Evolutionary conservation across 64 coral and sea anemone genomes (phyloP).

Genomic region (Pocillopora verrucosa): DNA sequence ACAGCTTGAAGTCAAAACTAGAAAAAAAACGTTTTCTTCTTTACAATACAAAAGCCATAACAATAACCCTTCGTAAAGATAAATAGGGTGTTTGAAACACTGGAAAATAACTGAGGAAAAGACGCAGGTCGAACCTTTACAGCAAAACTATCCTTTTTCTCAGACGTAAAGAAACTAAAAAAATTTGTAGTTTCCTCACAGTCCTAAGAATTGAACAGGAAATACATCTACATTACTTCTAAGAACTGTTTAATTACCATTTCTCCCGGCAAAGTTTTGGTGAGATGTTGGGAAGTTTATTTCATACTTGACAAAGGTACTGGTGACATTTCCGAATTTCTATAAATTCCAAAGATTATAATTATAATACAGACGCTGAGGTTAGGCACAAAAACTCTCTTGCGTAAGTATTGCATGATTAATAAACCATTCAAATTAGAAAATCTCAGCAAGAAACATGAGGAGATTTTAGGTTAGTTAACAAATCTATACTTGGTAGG

Average conservation of each 20-base stretch:
- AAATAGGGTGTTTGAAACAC: neutral
- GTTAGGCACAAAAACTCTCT: neutral
- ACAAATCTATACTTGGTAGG: constrained; percentile 17
- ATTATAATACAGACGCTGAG: neutral
- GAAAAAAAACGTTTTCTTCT: constrained; percentile 13
- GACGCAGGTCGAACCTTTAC: neutral
- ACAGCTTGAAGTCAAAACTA: constrained; percentile 44
- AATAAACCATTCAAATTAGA: neutral
- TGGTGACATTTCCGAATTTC: neutral
- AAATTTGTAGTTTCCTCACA: neutral
- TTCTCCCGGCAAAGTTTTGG: neutral
- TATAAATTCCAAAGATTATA: neutral
- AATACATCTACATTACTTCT: constrained; percentile 6
- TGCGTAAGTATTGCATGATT: neutral
- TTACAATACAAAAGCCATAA: neutral
- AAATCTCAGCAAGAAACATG: neutral
- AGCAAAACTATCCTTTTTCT: neutral
- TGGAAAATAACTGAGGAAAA: neutral
- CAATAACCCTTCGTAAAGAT: neutral
- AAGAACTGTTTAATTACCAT: constrained; percentile 15
- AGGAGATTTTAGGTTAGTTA: neutral
- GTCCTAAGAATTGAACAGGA: neutral
- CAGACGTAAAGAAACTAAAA: neutral
- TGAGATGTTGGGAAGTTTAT: neutral
- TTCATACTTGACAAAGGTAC: neutral